phyloP scores from a whole-genome alignment of 2,888 invertebrate species.

The Lobophora halterata region DNA sequence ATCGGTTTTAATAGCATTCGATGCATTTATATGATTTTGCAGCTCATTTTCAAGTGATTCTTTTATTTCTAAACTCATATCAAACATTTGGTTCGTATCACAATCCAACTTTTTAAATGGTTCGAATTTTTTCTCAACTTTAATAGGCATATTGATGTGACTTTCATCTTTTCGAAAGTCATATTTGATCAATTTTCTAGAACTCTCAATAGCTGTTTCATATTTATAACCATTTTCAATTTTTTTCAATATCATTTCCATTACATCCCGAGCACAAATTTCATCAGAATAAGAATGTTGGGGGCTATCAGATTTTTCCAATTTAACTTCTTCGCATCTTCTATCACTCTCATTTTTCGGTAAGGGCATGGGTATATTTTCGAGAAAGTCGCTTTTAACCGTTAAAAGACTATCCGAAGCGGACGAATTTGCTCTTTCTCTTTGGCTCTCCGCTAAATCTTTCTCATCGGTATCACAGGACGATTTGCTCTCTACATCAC shows the following conservation, averaged over 20 bases:
- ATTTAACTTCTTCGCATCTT: constrained; percentile 18
- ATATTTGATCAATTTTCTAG: constrained; percentile 36
- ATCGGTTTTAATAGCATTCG: constrained; percentile 46
- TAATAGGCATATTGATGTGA: constrained; percentile 37
- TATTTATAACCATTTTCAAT: constrained; percentile 45
- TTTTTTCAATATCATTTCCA: constrained; percentile 45
- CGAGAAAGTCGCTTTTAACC: constrained; percentile 32
- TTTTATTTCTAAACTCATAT: constrained; percentile 36
- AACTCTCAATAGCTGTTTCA: constrained; percentile 35
- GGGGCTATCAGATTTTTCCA: constrained; percentile 15
- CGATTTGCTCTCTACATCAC: constrained; percentile 28
- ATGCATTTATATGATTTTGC: constrained; percentile 47
- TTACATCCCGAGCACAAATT: constrained; percentile 43
- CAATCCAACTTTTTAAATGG: constrained; percentile 23
- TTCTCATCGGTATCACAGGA: constrained; percentile 26
- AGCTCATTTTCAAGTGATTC: constrained; percentile 47
- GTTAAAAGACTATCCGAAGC: constrained; percentile 28
- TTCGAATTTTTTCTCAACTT: constrained; percentile 39
- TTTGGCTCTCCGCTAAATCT: constrained; percentile 25
- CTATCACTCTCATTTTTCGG: constrained; percentile 31
- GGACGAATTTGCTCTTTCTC: constrained; percentile 24
- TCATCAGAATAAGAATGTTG: constrained; percentile 35
- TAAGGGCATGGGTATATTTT: constrained; percentile 31
- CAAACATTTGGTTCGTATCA: constrained; percentile 21
- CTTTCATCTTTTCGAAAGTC: constrained; percentile 47